A percentile compares a stretch with the other conserved stretches of the same genome.
These are phyloP conservation scores for Chrysocyon brachyurus DNA, from an alignment of 2,797 vertebrate species.

Conservation along the genomic window DNA sequence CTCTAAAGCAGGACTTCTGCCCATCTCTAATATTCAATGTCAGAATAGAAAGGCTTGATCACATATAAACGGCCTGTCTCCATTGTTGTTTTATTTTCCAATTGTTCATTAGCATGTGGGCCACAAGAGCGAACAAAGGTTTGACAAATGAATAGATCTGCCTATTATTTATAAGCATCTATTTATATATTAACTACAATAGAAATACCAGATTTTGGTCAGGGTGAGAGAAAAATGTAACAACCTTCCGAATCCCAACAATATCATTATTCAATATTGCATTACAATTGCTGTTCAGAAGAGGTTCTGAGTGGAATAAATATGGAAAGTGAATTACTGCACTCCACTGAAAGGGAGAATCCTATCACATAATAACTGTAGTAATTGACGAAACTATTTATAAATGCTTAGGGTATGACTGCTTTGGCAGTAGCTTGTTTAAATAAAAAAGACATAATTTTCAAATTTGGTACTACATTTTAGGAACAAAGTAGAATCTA, in stretches of 20 bases:
- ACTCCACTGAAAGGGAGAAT: neutral
- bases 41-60: neutral
- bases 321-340: neutral
- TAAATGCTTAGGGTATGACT: constrained; percentile 59
- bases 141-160: neutral
- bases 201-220: constrained; percentile 45
- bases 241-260: neutral
- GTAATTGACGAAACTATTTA: constrained; percentile 43
- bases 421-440: constrained; percentile 13
- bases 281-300: constrained; percentile 12
- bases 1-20: neutral
- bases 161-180: constrained; percentile 40
- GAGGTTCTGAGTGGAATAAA: constrained; percentile 59
- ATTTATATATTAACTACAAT: constrained; percentile 10
- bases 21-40: neutral
- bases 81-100: neutral
- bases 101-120: neutral
- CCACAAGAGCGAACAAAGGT: constrained; percentile 2
- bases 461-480: neutral
- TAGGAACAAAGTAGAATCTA: neutral
- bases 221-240: constrained; percentile 33
- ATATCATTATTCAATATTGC: constrained; percentile 50
- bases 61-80: neutral
- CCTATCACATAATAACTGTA: neutral
- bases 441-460: neutral